phyloP scores from a whole-genome alignment of 2,888 invertebrate species.

The Nomada fucata region DNA sequence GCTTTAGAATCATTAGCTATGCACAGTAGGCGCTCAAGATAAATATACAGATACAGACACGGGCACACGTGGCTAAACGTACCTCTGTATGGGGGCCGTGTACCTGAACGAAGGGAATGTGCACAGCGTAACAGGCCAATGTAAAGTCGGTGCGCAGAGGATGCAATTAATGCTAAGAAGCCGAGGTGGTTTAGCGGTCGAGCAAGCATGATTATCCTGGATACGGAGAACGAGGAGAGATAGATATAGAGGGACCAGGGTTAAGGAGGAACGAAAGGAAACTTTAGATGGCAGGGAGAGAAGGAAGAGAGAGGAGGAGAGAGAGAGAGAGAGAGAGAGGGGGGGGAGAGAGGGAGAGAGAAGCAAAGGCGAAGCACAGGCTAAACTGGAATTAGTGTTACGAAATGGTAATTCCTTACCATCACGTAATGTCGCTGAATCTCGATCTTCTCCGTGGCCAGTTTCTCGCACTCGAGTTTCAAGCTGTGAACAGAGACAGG shows the following conservation, averaged over 20 bases:
- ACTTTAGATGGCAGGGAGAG: constrained; percentile 23
- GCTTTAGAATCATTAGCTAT: constrained; percentile 66
- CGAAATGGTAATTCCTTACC: constrained; percentile 86
- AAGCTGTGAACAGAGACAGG: constrained; percentile 85
- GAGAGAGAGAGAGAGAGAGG: constrained; percentile 10
- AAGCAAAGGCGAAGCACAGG: constrained; percentile 30
- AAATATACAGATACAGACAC: constrained; percentile 45
- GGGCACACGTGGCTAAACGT: constrained; percentile 2
- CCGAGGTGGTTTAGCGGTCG: constrained; percentile 80
- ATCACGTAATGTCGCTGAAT: constrained; percentile 96
- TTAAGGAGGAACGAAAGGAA: background rate
- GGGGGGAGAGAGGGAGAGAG: too few relatives aligned
- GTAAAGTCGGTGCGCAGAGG: constrained; percentile 77
- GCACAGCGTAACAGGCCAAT: constrained; percentile 65
- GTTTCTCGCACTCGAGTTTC: constrained; percentile 95
- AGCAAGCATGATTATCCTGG: constrained; percentile 77
- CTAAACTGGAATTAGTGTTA: constrained; percentile 64
- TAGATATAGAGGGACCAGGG: background rate
- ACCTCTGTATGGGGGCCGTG: constrained; percentile 4
- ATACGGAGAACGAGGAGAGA: constrained; percentile 61
- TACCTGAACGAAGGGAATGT: constrained; percentile 31
- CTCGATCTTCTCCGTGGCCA: constrained; percentile 95
- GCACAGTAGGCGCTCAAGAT: constrained; percentile 65
- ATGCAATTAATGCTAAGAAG: constrained; percentile 83
- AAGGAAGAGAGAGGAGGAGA: constrained; percentile 20